Evolutionary conservation across 2,888 invertebrate species (phyloP).

Genomic region (Erebia palarica): DNA sequence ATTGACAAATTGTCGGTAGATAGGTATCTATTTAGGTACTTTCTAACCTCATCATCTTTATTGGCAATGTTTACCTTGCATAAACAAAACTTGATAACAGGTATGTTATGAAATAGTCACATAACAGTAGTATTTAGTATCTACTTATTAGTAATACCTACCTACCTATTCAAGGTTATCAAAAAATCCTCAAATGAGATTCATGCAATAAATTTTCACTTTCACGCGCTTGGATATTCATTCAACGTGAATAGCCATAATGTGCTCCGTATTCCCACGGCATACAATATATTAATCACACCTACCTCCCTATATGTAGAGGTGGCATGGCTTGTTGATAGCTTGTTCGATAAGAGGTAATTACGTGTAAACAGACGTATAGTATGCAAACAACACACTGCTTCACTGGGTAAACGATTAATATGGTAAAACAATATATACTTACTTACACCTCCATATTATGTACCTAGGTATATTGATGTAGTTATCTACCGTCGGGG

Average conservation of each 20-base stretch:
- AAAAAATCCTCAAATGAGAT: not conserved
- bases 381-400: constrained; percentile 4
- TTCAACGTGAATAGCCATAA: not conserved
- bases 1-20: too few relatives aligned
- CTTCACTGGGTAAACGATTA: constrained; percentile 3
- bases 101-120: not conserved
- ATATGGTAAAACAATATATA: not conserved
- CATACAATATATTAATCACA: constrained; percentile 5
- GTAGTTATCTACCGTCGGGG: too few relatives aligned
- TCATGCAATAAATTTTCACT: not conserved
- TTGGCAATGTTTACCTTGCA: too few relatives aligned
- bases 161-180: not conserved
- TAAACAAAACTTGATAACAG: too few relatives aligned
- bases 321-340: constrained; percentile 19
- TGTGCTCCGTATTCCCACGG: not conserved
- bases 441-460: not conserved
- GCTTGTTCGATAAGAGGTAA: constrained; percentile 27
- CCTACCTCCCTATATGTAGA: not conserved
- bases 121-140: too few relatives aligned
- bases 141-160: too few relatives aligned
- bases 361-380: constrained; percentile 25
- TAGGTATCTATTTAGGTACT: too few relatives aligned
- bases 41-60: too few relatives aligned
- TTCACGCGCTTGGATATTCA: not conserved
- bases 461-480: too few relatives aligned